A percentile compares a stretch with the other conserved stretches of the same genome.
Evolutionary conservation across 2,797 vertebrate genomes (phyloP).

Genomic region (Gymnothorax reevesii): DNA sequence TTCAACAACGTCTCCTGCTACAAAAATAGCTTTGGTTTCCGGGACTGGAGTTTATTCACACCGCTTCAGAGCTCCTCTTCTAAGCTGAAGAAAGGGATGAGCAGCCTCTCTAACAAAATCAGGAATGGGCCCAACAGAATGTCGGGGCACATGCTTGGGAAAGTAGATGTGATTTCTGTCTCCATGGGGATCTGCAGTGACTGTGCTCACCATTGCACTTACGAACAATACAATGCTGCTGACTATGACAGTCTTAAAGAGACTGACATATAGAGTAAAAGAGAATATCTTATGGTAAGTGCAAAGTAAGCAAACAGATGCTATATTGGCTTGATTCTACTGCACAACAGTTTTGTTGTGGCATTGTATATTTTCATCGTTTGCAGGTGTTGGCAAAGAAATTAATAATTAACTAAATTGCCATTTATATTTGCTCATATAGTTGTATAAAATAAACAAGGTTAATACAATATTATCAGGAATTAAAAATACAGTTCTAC

Average conservation of each 20-base stretch:
- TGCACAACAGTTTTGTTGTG: background rate
- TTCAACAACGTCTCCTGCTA: conserved; percentile 70
- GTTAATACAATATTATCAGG: background rate
- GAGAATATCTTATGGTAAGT: conserved; percentile 18
- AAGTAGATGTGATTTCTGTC: conserved; percentile 84
- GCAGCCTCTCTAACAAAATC: conserved; percentile 90
- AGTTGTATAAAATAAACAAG: background rate
- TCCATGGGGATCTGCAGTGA: conserved; percentile 85
- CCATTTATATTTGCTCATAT: background rate
- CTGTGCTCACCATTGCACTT: conserved; percentile 74
- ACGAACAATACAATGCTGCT: conserved; percentile 83
- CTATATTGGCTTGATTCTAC: background rate
- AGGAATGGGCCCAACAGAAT: conserved; percentile 76
- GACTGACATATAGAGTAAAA: conserved; percentile 84
- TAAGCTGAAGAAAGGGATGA: conserved; percentile 92
- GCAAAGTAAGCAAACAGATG: background rate
- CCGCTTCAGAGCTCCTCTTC: conserved; percentile 84
- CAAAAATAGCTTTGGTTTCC: conserved; percentile 67
- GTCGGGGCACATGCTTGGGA: conserved; percentile 63
- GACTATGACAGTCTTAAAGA: conserved; percentile 87
- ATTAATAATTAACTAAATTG: background rate
- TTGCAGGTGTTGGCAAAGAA: background rate
- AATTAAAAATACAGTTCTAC: background rate
- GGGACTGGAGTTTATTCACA: conserved; percentile 82
- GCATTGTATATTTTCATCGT: background rate